phyloP scores from a whole-genome alignment of 2,888 invertebrate species.

The Pimpla rufipes region DNA sequence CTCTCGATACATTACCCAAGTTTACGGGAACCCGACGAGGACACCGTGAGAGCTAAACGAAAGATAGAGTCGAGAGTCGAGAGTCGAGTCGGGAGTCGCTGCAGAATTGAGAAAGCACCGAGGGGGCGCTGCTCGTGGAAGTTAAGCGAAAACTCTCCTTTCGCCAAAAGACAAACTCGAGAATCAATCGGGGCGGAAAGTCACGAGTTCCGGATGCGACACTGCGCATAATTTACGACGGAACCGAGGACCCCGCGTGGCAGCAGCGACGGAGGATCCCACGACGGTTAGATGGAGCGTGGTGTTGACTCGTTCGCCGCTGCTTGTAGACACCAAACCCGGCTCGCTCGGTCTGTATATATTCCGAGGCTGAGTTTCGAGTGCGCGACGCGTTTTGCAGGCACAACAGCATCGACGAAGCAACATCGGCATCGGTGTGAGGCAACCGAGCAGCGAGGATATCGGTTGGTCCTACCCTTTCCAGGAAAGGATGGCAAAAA shows the following conservation, averaged over 20 bases:
- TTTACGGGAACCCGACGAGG: slow-evolving; percentile 54
- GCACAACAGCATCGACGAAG: slow-evolving; percentile 28
- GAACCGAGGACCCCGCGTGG: slow-evolving; percentile 26
- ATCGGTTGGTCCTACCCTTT: slow-evolving; percentile 56
- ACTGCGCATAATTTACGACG: slow-evolving; percentile 64
- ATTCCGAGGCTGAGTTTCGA: slow-evolving; percentile 27
- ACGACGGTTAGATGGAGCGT: slow-evolving; percentile 65
- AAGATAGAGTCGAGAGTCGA: slow-evolving; percentile 27
- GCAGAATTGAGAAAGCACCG: slow-evolving; percentile 28
- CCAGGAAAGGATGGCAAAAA: slow-evolving; percentile 71
- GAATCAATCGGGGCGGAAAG: slow-evolving; percentile 69
- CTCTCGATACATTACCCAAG: slow-evolving; percentile 67
- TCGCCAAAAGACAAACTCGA: slow-evolving; percentile 65
- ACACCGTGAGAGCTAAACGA: not conserved
- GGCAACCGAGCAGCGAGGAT: slow-evolving; percentile 1
- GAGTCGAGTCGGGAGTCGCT: slow-evolving; percentile 19
- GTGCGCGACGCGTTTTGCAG: slow-evolving; percentile 23
- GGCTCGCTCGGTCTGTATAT: not conserved
- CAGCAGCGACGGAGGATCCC: not conserved
- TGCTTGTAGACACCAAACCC: slow-evolving; percentile 27
- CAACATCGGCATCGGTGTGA: not conserved
- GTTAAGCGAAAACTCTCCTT: slow-evolving; percentile 59
- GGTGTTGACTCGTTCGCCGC: slow-evolving; percentile 66
- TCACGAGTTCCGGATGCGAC: slow-evolving; percentile 66
- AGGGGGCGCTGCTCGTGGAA: slow-evolving; percentile 38